A percentile compares a stretch with the other conserved stretches of the same genome.
phyloP scores from a whole-genome alignment of 2,888 invertebrate species.

The Strigamia transsilvanica region DNA sequence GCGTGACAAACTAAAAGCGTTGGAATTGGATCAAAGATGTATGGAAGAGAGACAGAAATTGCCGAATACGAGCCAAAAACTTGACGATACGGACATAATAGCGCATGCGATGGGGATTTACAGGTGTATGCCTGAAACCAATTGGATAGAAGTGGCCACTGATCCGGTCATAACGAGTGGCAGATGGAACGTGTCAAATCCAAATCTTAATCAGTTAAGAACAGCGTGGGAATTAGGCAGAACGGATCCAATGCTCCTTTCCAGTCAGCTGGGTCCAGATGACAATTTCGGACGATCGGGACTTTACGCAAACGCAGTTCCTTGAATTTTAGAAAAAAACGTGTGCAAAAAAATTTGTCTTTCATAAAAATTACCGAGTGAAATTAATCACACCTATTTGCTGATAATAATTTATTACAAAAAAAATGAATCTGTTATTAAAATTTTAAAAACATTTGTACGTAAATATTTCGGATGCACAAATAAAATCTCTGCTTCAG shows the following conservation, averaged over 20 bases:
- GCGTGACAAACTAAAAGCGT: slow-evolving; percentile 29
- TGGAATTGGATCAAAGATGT: slow-evolving; percentile 28
- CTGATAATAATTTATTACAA: background rate
- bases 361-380: background rate
- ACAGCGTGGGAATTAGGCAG: slow-evolving; percentile 51
- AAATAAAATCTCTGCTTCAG: too few species aligned
- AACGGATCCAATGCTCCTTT: slow-evolving; percentile 34
- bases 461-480: too few species aligned
- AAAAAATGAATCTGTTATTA: background rate
- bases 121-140: slow-evolving; percentile 33
- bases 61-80: background rate
- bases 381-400: background rate
- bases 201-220: slow-evolving; percentile 35
- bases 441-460: background rate
- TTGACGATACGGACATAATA: slow-evolving; percentile 18
- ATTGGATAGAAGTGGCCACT: slow-evolving; percentile 49
- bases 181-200: slow-evolving; percentile 38
- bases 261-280: slow-evolving; percentile 13
- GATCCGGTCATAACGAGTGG: slow-evolving; percentile 36
- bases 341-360: background rate
- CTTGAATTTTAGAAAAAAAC: background rate
- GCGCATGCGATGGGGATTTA: slow-evolving; percentile 34
- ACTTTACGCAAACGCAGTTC: slow-evolving; percentile 9
- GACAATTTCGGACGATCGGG: slow-evolving; percentile 48
- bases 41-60: slow-evolving; percentile 40